These are phyloP conservation scores for Rhysida immarginata DNA, from an alignment of 1,140 invertebrate species.

Conservation along the genomic window DNA sequence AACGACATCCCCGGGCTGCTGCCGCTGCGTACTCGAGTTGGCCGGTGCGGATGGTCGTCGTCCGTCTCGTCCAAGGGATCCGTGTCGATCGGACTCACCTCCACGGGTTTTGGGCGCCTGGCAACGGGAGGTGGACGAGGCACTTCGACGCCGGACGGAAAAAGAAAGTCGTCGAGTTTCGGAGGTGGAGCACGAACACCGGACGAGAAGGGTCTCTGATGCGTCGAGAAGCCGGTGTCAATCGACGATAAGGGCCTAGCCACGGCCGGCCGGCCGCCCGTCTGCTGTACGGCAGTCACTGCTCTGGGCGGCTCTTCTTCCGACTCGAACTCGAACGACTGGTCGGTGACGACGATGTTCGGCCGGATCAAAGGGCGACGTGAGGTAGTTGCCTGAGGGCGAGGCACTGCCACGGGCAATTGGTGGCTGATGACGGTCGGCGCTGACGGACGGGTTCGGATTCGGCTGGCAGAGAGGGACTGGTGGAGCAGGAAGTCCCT, in stretches of 20 bases:
- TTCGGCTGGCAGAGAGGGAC: slow-evolving; percentile 1
- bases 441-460: no score
- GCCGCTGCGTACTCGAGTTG: no score
- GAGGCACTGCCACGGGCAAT: background rate
- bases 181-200: background rate
- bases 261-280: background rate
- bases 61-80: no score
- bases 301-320: background rate
- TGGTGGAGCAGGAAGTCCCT: background rate
- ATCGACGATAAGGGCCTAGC: background rate
- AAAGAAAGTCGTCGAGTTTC: background rate
- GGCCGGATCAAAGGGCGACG: background rate
- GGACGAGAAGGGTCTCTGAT: background rate
- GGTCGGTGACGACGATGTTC: no score
- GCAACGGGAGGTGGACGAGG: no score
- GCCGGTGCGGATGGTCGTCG: no score
- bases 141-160: no score
- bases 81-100: no score
- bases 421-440: background rate
- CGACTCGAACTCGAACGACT: background rate
- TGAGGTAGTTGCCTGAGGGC: background rate
- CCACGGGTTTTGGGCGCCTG: no score
- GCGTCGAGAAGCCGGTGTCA: background rate
- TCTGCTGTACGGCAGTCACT: background rate
- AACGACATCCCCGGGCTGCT: no score